A percentile compares a stretch with the other conserved stretches of the same genome.
Conservation (phyloP, 2,113 vertebrate species). For the Calypte anna region DNA sequence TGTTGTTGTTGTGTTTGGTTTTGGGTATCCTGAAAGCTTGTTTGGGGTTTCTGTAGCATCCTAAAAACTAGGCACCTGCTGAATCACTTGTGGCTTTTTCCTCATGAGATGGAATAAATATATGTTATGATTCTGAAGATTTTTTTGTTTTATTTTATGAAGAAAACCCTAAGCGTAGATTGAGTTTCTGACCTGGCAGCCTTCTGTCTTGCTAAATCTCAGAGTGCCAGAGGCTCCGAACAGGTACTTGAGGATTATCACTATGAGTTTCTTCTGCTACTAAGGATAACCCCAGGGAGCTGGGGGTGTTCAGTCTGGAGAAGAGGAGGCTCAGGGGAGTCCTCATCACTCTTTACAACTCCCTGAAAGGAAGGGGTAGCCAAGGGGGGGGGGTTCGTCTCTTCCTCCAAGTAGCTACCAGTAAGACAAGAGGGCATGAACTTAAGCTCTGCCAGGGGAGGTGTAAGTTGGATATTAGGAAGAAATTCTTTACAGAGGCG, state of each 20-base stretch:
- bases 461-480: too few species aligned
- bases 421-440: too few species aligned
- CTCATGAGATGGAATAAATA: not conserved
- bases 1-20: not conserved
- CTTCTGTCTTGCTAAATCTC: not conserved
- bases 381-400: too few species aligned
- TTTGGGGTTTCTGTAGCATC: not conserved
- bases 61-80: not conserved
- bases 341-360: too few species aligned
- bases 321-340: too few species aligned
- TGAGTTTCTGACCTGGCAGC: not conserved
- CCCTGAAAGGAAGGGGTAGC: too few species aligned
- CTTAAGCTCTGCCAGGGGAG: too few species aligned
- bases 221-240: not conserved
- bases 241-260: not conserved
- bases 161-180: not conserved
- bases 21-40: not conserved
- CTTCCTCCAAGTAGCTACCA: too few species aligned
- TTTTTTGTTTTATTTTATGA: not conserved
- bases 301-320: too few species aligned
- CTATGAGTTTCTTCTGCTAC: not conserved
- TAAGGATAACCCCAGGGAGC: too few species aligned
- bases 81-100: not conserved
- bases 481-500: too few species aligned
- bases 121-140: not conserved